Percentiles rank a stretch among this genome's conserved stretches.
These are phyloP conservation scores for Myrmophylax atrothorax DNA, from an alignment of 2,113 vertebrate genomes.

Conservation along the genomic window DNA sequence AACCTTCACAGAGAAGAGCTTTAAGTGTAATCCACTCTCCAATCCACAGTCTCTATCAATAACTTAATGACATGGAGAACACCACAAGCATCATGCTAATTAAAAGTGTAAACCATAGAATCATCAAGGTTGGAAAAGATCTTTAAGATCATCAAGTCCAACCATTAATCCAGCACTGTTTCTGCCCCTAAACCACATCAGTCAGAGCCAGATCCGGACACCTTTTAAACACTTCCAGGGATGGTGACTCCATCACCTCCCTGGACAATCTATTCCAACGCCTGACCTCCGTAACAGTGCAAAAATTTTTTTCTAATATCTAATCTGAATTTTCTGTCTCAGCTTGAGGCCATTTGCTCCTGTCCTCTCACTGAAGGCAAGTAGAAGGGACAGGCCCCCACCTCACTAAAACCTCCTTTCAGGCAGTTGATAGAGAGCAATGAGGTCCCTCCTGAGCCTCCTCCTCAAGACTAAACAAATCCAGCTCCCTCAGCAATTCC, in stretches of 20 bases:
- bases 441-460: background rate
- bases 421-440: background rate
- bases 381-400: background rate
- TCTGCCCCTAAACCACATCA: background rate
- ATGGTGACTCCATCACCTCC: background rate
- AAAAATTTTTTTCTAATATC: background rate
- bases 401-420: background rate
- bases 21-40: background rate
- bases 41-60: background rate
- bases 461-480: background rate
- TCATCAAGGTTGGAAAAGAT: background rate
- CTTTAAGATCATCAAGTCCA: background rate
- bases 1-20: background rate
- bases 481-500: background rate
- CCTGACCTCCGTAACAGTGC: background rate
- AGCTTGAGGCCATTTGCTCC: background rate
- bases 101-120: background rate
- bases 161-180: background rate
- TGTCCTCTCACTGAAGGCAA: background rate
- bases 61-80: rapidly evolving
- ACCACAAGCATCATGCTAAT: background rate
- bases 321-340: background rate
- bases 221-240: background rate
- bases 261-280: background rate
- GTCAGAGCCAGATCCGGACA: background rate